Conservation (phyloP, 2,113 vertebrate species). For the Condylura cristata region DNA sequence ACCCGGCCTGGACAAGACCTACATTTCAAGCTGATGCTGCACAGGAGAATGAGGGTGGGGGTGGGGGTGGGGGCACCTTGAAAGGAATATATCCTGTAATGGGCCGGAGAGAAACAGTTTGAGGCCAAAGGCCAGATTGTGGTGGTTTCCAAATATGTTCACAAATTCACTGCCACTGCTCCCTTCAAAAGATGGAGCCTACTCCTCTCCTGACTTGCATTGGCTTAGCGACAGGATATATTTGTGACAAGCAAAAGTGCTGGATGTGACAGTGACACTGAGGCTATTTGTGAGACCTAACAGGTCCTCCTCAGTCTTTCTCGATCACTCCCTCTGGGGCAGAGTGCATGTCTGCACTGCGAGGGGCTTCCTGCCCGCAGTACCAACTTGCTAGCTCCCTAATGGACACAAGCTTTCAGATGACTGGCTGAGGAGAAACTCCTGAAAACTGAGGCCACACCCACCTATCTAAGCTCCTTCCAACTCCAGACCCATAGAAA, state of each 20-base stretch:
- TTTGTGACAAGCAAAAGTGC: neutral
- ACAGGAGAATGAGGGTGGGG: neutral
- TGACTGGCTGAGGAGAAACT: neutral
- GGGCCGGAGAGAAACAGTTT: neutral
- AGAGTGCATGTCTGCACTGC: accelerated
- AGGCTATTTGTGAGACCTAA: too few relatives aligned
- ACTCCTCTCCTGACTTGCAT: neutral
- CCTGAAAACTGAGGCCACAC: neutral
- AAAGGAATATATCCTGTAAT: neutral
- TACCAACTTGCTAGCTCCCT: accelerated
- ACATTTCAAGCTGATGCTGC: neutral
- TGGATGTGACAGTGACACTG: accelerated
- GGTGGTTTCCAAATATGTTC: neutral
- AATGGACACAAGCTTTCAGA: neutral
- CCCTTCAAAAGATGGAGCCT: neutral
- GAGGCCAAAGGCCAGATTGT: neutral
- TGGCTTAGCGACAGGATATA: accelerated
- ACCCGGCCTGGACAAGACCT: accelerated
- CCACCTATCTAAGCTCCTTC: neutral
- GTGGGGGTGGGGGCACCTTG: neutral
- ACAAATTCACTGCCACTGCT: neutral
- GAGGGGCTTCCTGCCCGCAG: neutral
- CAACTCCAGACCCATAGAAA: neutral
- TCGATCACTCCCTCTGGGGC: neutral
- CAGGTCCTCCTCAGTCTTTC: too few relatives aligned